Evolutionary conservation across 2,797 vertebrate species (phyloP), one percentile per base, ranked within the genome.

Genomic region (Sebastolobus alascanus): DNA sequence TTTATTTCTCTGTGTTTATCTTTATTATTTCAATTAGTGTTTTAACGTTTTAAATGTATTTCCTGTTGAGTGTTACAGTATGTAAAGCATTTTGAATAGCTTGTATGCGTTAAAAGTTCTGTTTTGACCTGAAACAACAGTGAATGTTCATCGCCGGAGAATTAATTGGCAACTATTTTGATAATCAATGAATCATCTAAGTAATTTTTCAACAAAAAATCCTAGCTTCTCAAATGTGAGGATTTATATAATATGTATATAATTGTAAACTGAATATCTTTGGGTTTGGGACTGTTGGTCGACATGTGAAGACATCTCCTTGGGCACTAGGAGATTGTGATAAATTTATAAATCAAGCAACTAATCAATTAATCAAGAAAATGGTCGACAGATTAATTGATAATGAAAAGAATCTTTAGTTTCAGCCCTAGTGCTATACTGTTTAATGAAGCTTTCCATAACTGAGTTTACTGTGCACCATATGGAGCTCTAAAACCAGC

Each of bases 81-180:
- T 16, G 0, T 8, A 25, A 50, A 64, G 1, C 35, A 55, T 8
- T 27, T 10, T 60, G 10, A n/a, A 38, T 10, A 14, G 7, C 10
- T 25, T 69, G 16, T 20, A 31, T 54, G 33, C 20, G 4, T 37
- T 52, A 13, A 54, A 27, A n/a, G 22, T 12, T 22, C 1, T n/a
- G 18, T 35, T 35, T 12, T 61, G 20, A 61, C 31, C 33, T 63
- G 60, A 63, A 38, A 63, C 20, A 11, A 11, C 59, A 37, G 0
- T 52, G 20, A 52, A 52, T n/a, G 50, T 52, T 1, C 20, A 52
- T 52, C 0, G 0, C 50, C 20, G 35, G 0, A 33, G 33, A 61
- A 61, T 11, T 61, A 61, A 61, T n/a, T 9, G 3, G 5, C 59
- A 61, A 61, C 31, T n/a, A 0, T 0, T 35, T 38, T 22, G 0